Percentiles rank a stretch among this genome's conserved stretches.
phyloP scores from a whole-genome alignment of 2,797 vertebrate species.

The Hapalemur alaotrensis region DNA sequence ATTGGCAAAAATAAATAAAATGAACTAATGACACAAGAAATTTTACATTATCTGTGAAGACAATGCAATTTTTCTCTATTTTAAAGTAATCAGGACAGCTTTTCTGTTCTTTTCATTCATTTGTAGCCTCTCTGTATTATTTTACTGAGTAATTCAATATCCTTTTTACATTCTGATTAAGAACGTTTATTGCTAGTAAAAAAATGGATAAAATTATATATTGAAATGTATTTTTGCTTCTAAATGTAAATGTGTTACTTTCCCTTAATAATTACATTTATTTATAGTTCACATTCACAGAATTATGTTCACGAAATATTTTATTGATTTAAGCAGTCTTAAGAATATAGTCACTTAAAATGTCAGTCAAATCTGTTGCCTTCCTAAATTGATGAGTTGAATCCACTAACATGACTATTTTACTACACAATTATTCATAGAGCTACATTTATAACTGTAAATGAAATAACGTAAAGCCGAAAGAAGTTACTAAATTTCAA shows the following conservation, averaged over 20 bases:
- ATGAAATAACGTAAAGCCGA: neutral
- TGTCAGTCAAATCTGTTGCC: slow-evolving; percentile 14
- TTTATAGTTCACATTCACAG: neutral
- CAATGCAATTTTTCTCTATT: slow-evolving; percentile 2
- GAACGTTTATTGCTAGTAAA: neutral
- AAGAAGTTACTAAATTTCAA: neutral
- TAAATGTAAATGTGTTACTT: neutral
- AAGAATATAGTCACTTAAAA: neutral
- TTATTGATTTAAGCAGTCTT: neutral
- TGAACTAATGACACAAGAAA: neutral
- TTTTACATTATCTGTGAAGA: neutral
- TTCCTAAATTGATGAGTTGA: neutral
- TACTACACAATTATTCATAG: neutral
- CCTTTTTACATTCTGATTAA: neutral
- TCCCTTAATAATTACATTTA: neutral
- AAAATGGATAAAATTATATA: neutral
- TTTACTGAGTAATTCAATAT: slow-evolving; percentile 16
- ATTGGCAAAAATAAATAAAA: neutral
- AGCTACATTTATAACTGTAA: neutral
- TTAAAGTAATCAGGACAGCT: neutral
- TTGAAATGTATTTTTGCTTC: neutral
- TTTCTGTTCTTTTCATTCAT: neutral
- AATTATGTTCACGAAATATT: neutral
- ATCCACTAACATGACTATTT: neutral
- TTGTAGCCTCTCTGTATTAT: neutral